phyloP scores from a whole-genome alignment of 2,113 vertebrate species.

The Dasypus novemcinctus region DNA sequence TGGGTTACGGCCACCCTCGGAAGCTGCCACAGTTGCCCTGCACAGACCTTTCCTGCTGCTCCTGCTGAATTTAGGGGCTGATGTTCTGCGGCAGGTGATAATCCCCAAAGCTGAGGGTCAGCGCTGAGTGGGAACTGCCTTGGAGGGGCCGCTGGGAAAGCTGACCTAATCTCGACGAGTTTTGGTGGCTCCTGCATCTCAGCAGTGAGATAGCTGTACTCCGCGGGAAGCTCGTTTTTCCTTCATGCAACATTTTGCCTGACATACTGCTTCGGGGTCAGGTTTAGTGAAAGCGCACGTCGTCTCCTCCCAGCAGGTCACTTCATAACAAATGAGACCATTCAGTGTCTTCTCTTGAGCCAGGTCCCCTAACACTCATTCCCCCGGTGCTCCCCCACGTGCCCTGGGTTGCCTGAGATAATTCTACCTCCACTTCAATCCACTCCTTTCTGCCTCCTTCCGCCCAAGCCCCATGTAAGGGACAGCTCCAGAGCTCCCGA shows the following conservation, averaged over 20 bases:
- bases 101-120: not conserved
- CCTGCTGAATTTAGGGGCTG: not conserved
- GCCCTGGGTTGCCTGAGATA: not conserved
- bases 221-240: not conserved
- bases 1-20: no score
- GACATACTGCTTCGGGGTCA: not conserved
- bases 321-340: not conserved
- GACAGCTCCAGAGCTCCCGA: not conserved
- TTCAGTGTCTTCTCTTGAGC: not conserved
- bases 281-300: not conserved
- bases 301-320: slow-evolving; percentile 10
- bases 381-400: not conserved
- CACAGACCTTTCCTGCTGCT: not conserved
- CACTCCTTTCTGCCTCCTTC: not conserved
- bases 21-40: not conserved
- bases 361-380: not conserved
- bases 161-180: slow-evolving; percentile 2
- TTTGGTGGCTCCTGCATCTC: not conserved
- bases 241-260: slow-evolving; percentile 5
- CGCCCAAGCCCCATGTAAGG: not conserved
- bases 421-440: not conserved
- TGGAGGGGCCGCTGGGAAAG: not conserved
- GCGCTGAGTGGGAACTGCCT: not conserved
- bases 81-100: not conserved
- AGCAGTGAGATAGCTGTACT: not conserved